Base-by-base conservation (phyloP, 2,797 vertebrate genomes). In the Chelonia mydas region DNA sequence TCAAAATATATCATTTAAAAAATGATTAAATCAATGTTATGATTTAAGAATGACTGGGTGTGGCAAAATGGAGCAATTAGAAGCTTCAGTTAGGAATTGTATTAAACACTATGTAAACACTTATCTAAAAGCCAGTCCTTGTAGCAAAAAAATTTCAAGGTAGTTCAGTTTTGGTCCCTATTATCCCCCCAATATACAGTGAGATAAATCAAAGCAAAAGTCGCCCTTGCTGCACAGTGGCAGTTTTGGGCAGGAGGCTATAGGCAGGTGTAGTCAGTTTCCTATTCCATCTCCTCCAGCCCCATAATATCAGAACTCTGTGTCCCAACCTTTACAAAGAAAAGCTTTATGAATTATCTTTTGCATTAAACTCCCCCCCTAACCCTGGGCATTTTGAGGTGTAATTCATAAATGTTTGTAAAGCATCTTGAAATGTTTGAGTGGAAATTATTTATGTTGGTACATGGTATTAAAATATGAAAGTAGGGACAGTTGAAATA, bases 21-120 rank as follows among this genome's bases (percentile, higher is more conserved):
- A 2, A 15, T 8, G 15, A 61, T 33, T 33, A 61, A 27, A 9
- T 16, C 17, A 83, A 45, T 51, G 10, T 72, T n/a, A 37, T 72
- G n/a, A 12, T 47, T 50, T 3, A 61, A 27, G 23, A 11, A 8
- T 5, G 1, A 0, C 41, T 85, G 23, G 6, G 1, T 2, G 47
- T 37, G 81, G 4, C 11, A 31, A 41, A 11, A 82, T 2, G 88
- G 41, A 61, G 10, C 81, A 91, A 0, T 15, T 19, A 16, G 86
- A 0, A 0, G 3, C 51, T 94, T 88, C 41, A 45, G 47, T 3
- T 11, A 9, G 17, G 1, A 81, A 27, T 0, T 1, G 2, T 9
- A 41, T 2, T 17, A 49, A 13, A 53, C 11, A 88, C 72, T 74
- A 3, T 45, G 41, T 10, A 74, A 45, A 68, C 33, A 19, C 33